These are phyloP conservation scores for Gavialis gangeticus DNA, from an alignment of 2,113 vertebrate species.

Conservation along the genomic window DNA sequence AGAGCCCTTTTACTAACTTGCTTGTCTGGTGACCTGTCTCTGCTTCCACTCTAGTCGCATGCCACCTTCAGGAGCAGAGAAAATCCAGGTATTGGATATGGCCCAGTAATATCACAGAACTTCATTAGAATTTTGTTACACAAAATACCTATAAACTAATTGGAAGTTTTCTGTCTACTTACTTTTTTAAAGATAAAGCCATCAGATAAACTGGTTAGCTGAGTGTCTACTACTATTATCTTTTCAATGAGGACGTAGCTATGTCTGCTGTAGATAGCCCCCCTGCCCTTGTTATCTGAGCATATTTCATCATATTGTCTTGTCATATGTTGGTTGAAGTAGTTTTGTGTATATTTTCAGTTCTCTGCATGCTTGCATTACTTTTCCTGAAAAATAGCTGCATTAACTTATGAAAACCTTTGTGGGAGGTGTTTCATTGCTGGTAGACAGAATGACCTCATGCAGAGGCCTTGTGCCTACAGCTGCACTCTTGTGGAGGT, in stretches of 20 bases:
- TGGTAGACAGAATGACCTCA: not conserved
- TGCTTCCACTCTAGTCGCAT: not conserved
- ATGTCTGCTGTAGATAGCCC: not conserved
- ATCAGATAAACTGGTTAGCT: not conserved
- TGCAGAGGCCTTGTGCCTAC: not conserved
- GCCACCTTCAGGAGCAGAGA: not conserved
- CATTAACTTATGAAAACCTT: fast-evolving
- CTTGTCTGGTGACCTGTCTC: not conserved
- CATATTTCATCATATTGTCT: not conserved
- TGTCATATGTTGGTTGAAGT: not conserved
- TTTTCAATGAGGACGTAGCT: not conserved
- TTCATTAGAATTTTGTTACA: no score
- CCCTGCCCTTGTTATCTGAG: not conserved
- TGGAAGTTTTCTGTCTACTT: not conserved
- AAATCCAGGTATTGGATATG: not conserved
- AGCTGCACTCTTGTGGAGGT: fast-evolving
- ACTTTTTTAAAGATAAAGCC: not conserved
- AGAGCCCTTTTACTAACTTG: not conserved
- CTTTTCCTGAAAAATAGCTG: fast-evolving
- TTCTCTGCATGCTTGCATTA: not conserved
- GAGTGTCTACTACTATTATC: not conserved
- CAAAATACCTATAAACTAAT: no score
- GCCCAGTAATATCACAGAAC: not conserved
- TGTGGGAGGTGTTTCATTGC: not conserved
- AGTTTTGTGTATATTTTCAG: not conserved